Base-by-base conservation (phyloP, 2,888 invertebrate species). In the Serrognathus titanus region DNA sequence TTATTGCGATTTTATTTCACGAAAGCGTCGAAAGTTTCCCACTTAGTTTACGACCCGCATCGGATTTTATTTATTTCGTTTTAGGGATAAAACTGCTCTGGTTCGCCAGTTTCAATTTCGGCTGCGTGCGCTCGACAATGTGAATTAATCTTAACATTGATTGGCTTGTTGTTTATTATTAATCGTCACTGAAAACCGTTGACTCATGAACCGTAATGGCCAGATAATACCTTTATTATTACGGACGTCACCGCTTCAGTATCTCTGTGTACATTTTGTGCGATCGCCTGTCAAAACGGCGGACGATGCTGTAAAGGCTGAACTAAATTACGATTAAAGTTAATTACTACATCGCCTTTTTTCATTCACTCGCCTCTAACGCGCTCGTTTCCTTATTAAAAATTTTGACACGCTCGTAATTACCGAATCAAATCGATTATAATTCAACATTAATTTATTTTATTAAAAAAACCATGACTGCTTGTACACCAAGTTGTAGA, bases 211-310 rank as follows among this genome's bases (percentile, higher is more conserved):
- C 62, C 51, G 63, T 64, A 67, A 66, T 64, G 63, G 62, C 51
- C 54, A 62, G 65, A 66, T 66, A 65, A 65, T 64, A 55, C 61
- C 59, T 62, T 64, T 62, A 62, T 67, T 64, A 64, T 65, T 64
- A 61, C 63, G 52, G 58, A 60, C 63, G 61, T 61, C 63, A 63
- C 59, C 58, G 48, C 39, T 43, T 20, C 45, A 37, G 39, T 51
- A 47, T 58, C 55, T 58, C 55, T 41, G 48, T 37, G 49, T 56
- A 58, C 59, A 51, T 62, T 63, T 57, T 50, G 43, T 58, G 45
- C 59, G 52, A 60, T 60, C 56, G 57, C 53, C 48, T 62, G 65
- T 64, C 60, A 61, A 55, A 65, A 58, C 50, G 56, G 51, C 55
- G 50, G 31, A 41, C 51, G 24, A 31, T 31, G 55, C 31, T 53